Percentiles rank a stretch among this genome's conserved stretches.
phyloP scores from a whole-genome alignment of 2,888 invertebrate genomes.

The Trachelus stipa region DNA sequence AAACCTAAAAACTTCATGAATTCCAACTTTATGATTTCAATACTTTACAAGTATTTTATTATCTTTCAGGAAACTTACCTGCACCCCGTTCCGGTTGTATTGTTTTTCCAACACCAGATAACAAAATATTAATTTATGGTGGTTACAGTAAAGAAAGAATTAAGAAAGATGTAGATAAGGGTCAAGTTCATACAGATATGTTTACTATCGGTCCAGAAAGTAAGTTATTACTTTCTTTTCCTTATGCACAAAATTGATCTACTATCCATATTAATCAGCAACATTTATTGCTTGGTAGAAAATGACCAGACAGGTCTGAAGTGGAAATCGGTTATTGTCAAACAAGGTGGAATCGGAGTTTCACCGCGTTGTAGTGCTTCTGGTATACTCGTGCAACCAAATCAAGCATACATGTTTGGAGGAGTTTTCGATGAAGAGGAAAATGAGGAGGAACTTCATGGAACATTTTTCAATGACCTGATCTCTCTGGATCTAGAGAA shows the following conservation, averaged over 20 bases:
- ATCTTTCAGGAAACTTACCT: conserved; percentile 73
- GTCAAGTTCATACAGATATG: conserved; percentile 79
- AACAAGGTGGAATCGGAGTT: conserved; percentile 75
- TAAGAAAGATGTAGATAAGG: conserved; percentile 81
- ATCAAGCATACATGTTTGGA: conserved; percentile 84
- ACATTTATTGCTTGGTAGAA: conserved; percentile 63
- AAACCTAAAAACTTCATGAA: conserved; percentile 16
- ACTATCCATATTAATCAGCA: not conserved
- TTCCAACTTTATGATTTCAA: conserved; percentile 14
- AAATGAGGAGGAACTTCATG: conserved; percentile 81
- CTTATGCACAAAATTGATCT: conserved; percentile 7
- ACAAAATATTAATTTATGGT: conserved; percentile 78
- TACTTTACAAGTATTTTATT: conserved; percentile 1
- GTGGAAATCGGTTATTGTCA: conserved; percentile 80
- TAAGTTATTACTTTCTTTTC: conserved; percentile 60
- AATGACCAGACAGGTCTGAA: conserved; percentile 71
- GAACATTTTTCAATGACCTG: conserved; percentile 86
- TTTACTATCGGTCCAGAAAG: conserved; percentile 75
- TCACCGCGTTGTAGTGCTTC: conserved; percentile 78
- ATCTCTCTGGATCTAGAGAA: conserved; percentile 80
- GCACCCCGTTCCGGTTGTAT: conserved; percentile 85
- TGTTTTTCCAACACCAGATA: conserved; percentile 75
- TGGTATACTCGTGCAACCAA: conserved; percentile 73
- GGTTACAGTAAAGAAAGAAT: conserved; percentile 81
- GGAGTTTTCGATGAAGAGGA: conserved; percentile 88